A percentile compares a stretch with the other conserved stretches of the same genome.
Evolutionary conservation across 2,888 invertebrate species (phyloP).

Genomic region (Fragum whitleyi): DNA sequence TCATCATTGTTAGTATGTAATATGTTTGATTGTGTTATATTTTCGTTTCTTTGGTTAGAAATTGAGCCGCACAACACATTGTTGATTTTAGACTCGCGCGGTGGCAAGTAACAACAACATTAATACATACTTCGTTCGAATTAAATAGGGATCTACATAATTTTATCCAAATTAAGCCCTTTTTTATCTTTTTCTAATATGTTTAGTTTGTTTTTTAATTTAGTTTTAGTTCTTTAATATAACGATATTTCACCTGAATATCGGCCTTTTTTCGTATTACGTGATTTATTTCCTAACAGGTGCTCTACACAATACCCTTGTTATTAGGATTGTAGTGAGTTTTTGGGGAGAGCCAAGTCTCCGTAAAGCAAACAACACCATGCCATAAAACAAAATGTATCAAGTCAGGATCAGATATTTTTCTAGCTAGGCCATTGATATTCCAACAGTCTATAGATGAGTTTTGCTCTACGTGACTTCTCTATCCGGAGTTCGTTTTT

Average conservation of each 20-base stretch:
- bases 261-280: background rate
- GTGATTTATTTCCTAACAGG: background rate
- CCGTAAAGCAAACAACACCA: constrained; percentile 5
- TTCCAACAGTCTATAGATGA: constrained; percentile 2
- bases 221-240: background rate
- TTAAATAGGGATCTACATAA: too few relatives aligned
- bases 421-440: constrained; percentile 14
- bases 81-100: too few relatives aligned
- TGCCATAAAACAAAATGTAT: background rate
- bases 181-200: background rate
- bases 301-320: background rate
- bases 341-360: constrained; percentile 16
- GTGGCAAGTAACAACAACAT: too few relatives aligned
- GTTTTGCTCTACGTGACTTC: background rate
- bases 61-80: too few relatives aligned
- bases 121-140: too few relatives aligned
- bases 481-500: background rate
- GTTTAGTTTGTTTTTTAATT: background rate
- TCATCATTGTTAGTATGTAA: too few relatives aligned
- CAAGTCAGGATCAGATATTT: constrained; percentile 8
- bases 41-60: too few relatives aligned
- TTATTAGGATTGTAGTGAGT: background rate
- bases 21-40: too few relatives aligned
- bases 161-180: too few relatives aligned
- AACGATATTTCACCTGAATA: too few relatives aligned